These are phyloP conservation scores for Gymnoscelis rufifasciata DNA, from an alignment of 2,888 invertebrate species.

Conservation along the genomic window DNA sequence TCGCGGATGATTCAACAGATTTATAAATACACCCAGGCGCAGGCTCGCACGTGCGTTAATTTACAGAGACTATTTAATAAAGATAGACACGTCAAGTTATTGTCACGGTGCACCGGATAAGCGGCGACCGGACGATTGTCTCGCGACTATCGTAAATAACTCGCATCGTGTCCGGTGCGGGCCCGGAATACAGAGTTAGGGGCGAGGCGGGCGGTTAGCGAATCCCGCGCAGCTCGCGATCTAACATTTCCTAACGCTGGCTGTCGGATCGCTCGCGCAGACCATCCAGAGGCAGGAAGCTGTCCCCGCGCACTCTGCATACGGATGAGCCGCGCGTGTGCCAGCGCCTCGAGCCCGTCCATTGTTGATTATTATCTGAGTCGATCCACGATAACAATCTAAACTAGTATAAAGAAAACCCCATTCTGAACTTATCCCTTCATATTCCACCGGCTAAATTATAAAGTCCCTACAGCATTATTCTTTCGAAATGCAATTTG, in stretches of 20 bases:
- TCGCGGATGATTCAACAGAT: constrained; percentile 57
- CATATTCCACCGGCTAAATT: constrained; percentile 5
- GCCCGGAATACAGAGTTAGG: constrained; percentile 64
- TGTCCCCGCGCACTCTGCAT: constrained; percentile 65
- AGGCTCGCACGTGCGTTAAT: constrained; percentile 58
- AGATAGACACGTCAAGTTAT: constrained; percentile 75
- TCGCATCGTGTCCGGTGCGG: constrained; percentile 67
- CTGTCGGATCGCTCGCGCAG: constrained; percentile 16
- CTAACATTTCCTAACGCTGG: constrained; percentile 17
- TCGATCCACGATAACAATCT: constrained; percentile 30
- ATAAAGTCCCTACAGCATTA: constrained; percentile 6
- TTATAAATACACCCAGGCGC: constrained; percentile 57
- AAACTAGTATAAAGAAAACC: background rate
- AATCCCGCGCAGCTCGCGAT: constrained; percentile 41
- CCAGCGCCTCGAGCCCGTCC: constrained; percentile 34
- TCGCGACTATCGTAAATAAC: constrained; percentile 76
- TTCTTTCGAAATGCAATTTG: constrained; percentile 33
- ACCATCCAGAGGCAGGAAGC: constrained; percentile 51
- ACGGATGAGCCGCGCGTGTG: constrained; percentile 67
- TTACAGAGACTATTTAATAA: constrained; percentile 68
- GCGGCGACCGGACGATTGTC: constrained; percentile 73
- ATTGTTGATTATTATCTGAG: constrained; percentile 39
- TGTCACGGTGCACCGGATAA: constrained; percentile 75
- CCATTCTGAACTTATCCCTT: background rate
- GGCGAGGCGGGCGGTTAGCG: constrained; percentile 48